phyloP scores from a whole-genome alignment of 2,888 invertebrate species.

The Noctua fimbriata region DNA sequence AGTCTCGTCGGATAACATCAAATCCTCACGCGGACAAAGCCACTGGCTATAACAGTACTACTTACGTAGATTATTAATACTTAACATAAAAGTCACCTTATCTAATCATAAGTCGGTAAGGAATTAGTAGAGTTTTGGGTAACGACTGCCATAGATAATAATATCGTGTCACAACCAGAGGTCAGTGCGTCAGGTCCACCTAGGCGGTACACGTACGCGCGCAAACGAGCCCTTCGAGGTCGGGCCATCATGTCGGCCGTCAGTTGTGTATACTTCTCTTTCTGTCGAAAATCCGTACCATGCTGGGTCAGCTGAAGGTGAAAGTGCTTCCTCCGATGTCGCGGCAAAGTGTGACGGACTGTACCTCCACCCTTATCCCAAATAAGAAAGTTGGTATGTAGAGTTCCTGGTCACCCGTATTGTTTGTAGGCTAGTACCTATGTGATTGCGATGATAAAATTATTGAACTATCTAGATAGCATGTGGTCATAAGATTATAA shows the following conservation, averaged over 20 bases:
- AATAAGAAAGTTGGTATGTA: not conserved
- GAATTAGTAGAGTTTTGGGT: constrained; percentile 2
- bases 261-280: not conserved
- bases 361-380: too few relatives aligned
- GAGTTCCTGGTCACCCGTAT: not conserved
- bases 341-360: not conserved
- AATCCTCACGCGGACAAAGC: not conserved
- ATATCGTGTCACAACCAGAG: not conserved
- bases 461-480: not conserved
- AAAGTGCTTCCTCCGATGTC: not conserved
- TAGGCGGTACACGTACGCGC: not conserved
- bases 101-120: constrained; percentile 18
- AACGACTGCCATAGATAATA: not conserved
- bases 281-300: not conserved
- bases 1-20: not conserved
- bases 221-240: not conserved
- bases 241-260: not conserved
- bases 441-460: not conserved
- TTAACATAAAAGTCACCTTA: not conserved
- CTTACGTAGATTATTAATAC: not conserved
- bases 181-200: not conserved
- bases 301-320: not conserved
- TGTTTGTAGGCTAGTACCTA: not conserved
- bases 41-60: not conserved
- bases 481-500: not conserved